phyloP scores from a whole-genome alignment of 2,797 vertebrate species.

The Smutsia gigantea region DNA sequence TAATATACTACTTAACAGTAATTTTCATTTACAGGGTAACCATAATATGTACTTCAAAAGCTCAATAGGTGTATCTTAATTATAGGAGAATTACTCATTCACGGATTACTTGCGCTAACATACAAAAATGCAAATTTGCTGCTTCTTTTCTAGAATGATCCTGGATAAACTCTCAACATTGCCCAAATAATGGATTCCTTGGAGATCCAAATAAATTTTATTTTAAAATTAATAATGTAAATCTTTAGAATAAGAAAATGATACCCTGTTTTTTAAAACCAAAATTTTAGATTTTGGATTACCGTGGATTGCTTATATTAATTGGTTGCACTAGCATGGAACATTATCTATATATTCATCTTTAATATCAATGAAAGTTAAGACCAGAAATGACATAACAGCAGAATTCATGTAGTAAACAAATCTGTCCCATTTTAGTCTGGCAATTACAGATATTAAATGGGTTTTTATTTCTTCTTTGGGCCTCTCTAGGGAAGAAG shows the following conservation, averaged over 20 bases:
- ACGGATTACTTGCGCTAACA: conserved; percentile 40
- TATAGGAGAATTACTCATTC: background rate
- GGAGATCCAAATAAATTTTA: conserved; percentile 29
- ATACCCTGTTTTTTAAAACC: conserved; percentile 16
- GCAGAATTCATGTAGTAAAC: conserved; percentile 10
- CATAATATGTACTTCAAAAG: conserved; percentile 29
- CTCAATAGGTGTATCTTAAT: background rate
- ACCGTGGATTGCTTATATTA: background rate
- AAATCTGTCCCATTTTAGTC: conserved; percentile 10
- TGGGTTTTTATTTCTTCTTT: background rate
- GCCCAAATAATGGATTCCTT: conserved; percentile 43
- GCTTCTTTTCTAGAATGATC: conserved; percentile 39
- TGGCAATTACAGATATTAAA: conserved; percentile 44
- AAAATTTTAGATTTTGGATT: conserved; percentile 27
- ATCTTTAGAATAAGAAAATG: conserved; percentile 41
- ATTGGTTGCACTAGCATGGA: background rate
- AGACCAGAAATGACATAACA: conserved; percentile 37
- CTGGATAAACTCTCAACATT: conserved; percentile 18
- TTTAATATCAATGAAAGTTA: conserved; percentile 13
- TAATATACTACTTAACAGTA: background rate
- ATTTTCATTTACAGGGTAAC: background rate
- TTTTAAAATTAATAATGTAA: conserved; percentile 57
- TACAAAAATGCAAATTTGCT: conserved; percentile 32
- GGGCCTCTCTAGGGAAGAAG: background rate
- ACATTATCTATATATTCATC: conserved; percentile 21